Evolutionary conservation across 1,140 invertebrate species (phyloP).

Genomic region (Caenorhabditis remanei): DNA sequence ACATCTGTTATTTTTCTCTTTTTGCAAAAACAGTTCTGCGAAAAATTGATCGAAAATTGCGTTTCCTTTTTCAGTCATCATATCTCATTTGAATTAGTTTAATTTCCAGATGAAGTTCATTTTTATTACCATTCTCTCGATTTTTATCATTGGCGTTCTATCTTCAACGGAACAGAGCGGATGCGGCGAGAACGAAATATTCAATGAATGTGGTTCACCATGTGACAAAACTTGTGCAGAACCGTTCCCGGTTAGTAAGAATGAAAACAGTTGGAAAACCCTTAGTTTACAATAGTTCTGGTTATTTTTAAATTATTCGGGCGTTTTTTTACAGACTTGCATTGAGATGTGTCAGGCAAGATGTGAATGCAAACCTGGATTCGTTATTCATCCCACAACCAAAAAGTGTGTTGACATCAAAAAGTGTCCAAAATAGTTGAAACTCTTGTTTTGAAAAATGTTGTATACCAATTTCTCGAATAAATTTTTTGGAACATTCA

Average conservation of each 20-base stretch:
- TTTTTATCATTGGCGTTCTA: background rate
- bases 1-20: background rate
- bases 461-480: background rate
- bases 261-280: no score
- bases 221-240: constrained; percentile 9
- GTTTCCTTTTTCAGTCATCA: background rate
- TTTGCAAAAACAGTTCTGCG: background rate
- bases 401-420: constrained; percentile 21
- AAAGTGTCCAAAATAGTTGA: constrained; percentile 15
- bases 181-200: constrained; percentile 11
- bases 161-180: background rate
- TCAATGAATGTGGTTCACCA: constrained; percentile 15
- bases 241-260: background rate
- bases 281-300: no score
- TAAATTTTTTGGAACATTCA: background rate
- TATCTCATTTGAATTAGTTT: background rate
- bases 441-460: background rate
- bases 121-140: background rate
- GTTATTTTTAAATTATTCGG: no score
- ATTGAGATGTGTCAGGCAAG: constrained; percentile 4
- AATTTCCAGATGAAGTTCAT: background rate
- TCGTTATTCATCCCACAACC: constrained; percentile 7
- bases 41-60: no score
- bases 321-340: background rate
- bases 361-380: constrained; percentile 30